These are phyloP conservation scores for Anastrepha obliqua DNA, from an alignment of 1,140 invertebrate genomes.

Conservation along the genomic window DNA sequence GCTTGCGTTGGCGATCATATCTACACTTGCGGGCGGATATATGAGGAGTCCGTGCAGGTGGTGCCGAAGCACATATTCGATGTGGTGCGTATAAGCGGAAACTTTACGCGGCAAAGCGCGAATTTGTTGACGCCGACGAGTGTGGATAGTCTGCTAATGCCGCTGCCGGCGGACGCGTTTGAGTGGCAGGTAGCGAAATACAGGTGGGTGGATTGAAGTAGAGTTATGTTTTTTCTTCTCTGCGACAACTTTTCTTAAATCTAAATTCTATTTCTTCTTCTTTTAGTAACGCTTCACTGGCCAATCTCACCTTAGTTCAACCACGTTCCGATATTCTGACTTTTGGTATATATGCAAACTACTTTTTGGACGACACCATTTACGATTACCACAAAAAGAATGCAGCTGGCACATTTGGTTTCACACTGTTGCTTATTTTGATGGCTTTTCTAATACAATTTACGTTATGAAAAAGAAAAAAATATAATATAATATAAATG, in stretches of 20 bases:
- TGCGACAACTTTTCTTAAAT: neutral
- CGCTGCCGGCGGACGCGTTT: conserved; percentile 18
- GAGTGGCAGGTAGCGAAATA: neutral
- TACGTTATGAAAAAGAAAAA: too few species aligned
- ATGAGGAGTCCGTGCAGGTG: conserved; percentile 25
- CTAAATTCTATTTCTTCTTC: neutral
- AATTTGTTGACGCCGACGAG: conserved; percentile 34
- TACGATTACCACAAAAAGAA: conserved; percentile 45
- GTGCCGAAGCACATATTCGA: conserved; percentile 34
- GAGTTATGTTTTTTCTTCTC: neutral
- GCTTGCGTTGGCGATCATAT: conserved; percentile 53
- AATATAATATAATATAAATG: too few species aligned
- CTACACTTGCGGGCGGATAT: conserved; percentile 33
- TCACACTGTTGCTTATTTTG: neutral
- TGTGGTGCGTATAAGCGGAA: conserved; percentile 37
- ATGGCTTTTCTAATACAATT: too few species aligned
- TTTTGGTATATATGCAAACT: conserved; percentile 55
- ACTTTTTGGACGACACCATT: conserved; percentile 44
- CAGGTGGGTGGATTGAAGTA: neutral
- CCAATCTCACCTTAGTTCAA: neutral
- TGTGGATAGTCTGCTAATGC: conserved; percentile 39
- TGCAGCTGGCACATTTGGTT: neutral
- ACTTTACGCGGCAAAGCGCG: neutral
- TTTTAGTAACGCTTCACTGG: neutral
- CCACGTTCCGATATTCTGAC: conserved; percentile 48